Conservation (phyloP, 23 tunicate genomes). For the Corella eumyota region DNA sequence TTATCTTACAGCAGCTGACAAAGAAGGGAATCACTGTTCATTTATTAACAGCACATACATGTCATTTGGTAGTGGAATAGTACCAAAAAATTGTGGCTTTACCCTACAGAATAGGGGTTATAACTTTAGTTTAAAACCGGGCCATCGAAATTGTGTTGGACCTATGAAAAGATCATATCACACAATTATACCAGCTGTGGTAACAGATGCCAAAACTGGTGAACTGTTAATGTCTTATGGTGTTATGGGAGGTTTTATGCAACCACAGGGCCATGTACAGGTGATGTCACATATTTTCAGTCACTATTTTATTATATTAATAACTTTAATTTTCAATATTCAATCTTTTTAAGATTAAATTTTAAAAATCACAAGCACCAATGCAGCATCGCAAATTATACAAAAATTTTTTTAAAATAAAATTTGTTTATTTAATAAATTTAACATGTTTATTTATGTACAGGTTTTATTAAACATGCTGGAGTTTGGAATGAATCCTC, state of each 20-base stretch:
- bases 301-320: no score
- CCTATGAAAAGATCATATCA: constrained; percentile 73
- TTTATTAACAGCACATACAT: constrained; percentile 86
- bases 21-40: constrained; percentile 69
- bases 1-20: constrained; percentile 77
- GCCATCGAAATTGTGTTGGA: constrained; percentile 54
- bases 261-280: constrained; percentile 97
- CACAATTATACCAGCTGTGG: constrained; percentile 88
- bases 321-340: no score
- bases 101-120: constrained; percentile 61
- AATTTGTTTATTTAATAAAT: no score
- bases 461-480: constrained; percentile 77
- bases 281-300: no score
- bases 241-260: constrained; percentile 97
- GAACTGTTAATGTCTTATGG: constrained; percentile 75
- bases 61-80: constrained; percentile 77
- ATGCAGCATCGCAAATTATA: no score
- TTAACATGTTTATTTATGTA: neutral
- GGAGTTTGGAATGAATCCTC: constrained; percentile 82
- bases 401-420: no score
- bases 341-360: no score
- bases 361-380: no score
- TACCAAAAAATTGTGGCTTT: constrained; percentile 79
- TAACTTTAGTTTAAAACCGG: constrained; percentile 51
- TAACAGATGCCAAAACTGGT: constrained; percentile 50